Conservation (phyloP, 2,888 invertebrate genomes). For the Anagyrus pseudococci region DNA sequence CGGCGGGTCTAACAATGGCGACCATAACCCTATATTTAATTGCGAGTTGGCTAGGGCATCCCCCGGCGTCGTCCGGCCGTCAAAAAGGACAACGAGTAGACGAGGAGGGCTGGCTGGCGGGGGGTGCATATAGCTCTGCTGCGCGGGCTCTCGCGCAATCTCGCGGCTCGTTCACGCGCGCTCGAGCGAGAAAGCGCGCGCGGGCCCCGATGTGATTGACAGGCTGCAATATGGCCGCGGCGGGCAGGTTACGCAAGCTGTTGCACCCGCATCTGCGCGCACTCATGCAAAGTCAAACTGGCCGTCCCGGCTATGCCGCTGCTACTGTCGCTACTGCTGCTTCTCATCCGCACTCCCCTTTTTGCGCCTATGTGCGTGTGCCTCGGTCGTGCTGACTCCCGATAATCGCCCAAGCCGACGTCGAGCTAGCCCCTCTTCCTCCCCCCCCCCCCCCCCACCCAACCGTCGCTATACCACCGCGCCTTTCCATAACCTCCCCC, state of each 20-base stretch:
- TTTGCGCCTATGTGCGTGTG: constrained; percentile 36
- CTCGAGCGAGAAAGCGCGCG: constrained; percentile 27
- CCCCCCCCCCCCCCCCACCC: too few species aligned
- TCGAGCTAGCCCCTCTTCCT: too few species aligned
- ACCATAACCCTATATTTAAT: constrained; percentile 23
- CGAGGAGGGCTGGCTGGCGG: background rate
- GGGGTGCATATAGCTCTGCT: background rate
- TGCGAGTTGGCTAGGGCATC: constrained; percentile 7
- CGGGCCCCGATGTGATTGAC: constrained; percentile 59
- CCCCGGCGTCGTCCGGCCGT: too few species aligned
- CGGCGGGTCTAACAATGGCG: too few species aligned
- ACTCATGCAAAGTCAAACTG: constrained; percentile 60
- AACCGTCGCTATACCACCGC: constrained; percentile 23
- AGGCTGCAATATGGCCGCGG: constrained; percentile 60
- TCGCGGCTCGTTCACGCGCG: constrained; percentile 26
- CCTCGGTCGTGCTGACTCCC: constrained; percentile 42
- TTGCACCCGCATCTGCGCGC: constrained; percentile 63
- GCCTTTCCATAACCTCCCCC: too few species aligned
- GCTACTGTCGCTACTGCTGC: constrained; percentile 35
- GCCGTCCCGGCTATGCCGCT: constrained; percentile 51
- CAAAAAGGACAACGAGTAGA: constrained; percentile 10
- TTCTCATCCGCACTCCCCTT: constrained; percentile 1
- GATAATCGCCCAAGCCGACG: constrained; percentile 50
- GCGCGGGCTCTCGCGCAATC: too few species aligned
- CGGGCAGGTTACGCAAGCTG: constrained; percentile 61